Conservation (phyloP, 2,888 invertebrate species). For the Eretmocerus hayati region DNA sequence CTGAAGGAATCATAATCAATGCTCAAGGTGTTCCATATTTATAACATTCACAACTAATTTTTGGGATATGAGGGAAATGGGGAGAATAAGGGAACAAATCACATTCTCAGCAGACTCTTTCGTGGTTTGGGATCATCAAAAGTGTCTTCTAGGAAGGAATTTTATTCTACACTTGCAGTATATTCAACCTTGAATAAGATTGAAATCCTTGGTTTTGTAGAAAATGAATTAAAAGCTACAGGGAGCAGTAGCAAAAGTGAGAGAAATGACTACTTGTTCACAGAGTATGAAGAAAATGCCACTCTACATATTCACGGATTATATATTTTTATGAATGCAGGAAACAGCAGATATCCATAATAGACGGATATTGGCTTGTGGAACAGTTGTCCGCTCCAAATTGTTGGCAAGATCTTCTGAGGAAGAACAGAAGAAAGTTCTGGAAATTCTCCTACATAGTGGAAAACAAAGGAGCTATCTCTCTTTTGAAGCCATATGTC, state of each 20-base stretch:
- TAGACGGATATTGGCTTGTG: conserved; percentile 65
- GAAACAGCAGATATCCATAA: conserved; percentile 68
- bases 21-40: too few relatives aligned
- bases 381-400: conserved; percentile 62
- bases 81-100: conserved; percentile 53
- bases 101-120: conserved; percentile 62
- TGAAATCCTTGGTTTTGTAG: conserved; percentile 54
- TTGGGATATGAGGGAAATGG: conserved; percentile 49
- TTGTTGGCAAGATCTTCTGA: conserved; percentile 49
- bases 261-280: conserved; percentile 39
- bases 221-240: conserved; percentile 58
- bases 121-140: conserved; percentile 67
- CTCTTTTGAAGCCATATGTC: conserved; percentile 54
- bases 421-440: conserved; percentile 50
- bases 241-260: conserved; percentile 61
- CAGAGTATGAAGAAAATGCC: not conserved
- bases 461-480: conserved; percentile 59
- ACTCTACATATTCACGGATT: not conserved
- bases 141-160: conserved; percentile 58
- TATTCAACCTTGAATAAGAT: conserved; percentile 52
- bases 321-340: conserved; percentile 44
- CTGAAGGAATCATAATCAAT: too few relatives aligned
- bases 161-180: conserved; percentile 62
- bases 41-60: too few relatives aligned
- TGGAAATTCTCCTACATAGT: conserved; percentile 50